phyloP scores from a whole-genome alignment of 1,140 invertebrate genomes.

The Pseudachorutes palmiensis region DNA sequence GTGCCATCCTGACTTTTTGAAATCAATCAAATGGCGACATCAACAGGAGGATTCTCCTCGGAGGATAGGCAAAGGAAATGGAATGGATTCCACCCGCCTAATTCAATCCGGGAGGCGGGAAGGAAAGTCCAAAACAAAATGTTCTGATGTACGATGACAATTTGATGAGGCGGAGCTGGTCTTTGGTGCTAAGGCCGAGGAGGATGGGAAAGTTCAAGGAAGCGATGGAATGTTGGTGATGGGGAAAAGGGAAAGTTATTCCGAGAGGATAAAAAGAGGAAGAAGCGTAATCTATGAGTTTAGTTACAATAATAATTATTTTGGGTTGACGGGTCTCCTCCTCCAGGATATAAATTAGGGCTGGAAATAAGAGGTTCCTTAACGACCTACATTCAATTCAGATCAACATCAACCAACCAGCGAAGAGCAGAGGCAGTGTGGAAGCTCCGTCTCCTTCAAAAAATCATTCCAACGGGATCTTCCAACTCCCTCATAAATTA shows the following conservation, averaged over 20 bases:
- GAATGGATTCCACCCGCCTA: too few relatives aligned
- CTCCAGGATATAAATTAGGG: neutral
- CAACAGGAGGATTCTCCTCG: too few relatives aligned
- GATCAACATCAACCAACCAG: conserved; percentile 3
- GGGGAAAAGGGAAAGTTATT: neutral
- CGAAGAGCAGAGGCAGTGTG: too few relatives aligned
- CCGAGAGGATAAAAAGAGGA: neutral
- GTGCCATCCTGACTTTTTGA: too few relatives aligned
- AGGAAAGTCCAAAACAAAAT: neutral
- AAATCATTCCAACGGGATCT: neutral
- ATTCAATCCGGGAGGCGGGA: neutral
- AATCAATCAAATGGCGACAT: too few relatives aligned
- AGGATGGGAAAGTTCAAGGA: neutral
- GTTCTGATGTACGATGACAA: conserved; percentile 6
- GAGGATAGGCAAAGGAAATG: too few relatives aligned
- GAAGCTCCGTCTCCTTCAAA: neutral
- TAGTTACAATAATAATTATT: conserved; percentile 6
- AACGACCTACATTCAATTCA: conserved; percentile 12
- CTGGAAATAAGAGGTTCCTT: conserved; percentile 4
- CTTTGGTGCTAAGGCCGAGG: neutral
- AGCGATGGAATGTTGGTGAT: neutral
- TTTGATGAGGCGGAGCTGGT: neutral
- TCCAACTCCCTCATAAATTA: neutral
- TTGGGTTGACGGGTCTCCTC: conserved; percentile 5
- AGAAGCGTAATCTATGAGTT: neutral